phyloP scores from a whole-genome alignment of 2,797 vertebrate genomes.

The Heterohyrax brucei region DNA sequence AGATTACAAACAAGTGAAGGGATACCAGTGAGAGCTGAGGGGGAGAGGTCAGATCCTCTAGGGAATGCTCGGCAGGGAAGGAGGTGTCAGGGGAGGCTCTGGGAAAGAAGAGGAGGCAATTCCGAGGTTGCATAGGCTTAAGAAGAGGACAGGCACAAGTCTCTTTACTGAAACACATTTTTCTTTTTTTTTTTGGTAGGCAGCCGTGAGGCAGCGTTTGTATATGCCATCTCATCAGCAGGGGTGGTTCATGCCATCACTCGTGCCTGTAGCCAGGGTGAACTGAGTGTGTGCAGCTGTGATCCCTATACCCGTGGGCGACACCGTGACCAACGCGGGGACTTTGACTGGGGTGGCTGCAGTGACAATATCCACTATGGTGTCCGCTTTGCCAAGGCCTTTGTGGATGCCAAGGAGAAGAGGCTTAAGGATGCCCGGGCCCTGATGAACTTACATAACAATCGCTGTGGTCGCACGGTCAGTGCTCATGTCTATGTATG shows the following conservation, averaged over 20 bases:
- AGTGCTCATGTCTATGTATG: constrained; percentile 85
- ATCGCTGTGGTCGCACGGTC: constrained; percentile 98
- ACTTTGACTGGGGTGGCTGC: constrained; percentile 98
- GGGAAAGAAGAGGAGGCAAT: constrained; percentile 9
- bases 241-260: constrained; percentile 98
- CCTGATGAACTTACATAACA: constrained; percentile 99
- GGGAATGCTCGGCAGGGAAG: constrained; percentile 15
- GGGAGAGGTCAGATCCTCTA: neutral
- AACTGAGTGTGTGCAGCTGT: constrained; percentile 96
- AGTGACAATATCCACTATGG: constrained; percentile 99
- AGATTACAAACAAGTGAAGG: constrained; percentile 6
- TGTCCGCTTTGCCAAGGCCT: constrained; percentile 97
- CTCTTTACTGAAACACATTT: neutral
- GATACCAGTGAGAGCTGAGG: constrained; percentile 32
- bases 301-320: constrained; percentile 95
- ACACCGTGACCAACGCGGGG: constrained; percentile 94
- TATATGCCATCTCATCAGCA: constrained; percentile 98
- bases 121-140: neutral
- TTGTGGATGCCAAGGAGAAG: constrained; percentile 97
- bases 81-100: neutral
- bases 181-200: constrained; percentile 88
- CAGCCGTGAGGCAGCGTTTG: constrained; percentile 98
- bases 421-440: constrained; percentile 97
- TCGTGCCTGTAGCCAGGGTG: constrained; percentile 97
- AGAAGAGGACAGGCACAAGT: neutral